Evolutionary conservation across 2,797 vertebrate genomes (phyloP).

Genomic region (Platyrinchus mystaceus): DNA sequence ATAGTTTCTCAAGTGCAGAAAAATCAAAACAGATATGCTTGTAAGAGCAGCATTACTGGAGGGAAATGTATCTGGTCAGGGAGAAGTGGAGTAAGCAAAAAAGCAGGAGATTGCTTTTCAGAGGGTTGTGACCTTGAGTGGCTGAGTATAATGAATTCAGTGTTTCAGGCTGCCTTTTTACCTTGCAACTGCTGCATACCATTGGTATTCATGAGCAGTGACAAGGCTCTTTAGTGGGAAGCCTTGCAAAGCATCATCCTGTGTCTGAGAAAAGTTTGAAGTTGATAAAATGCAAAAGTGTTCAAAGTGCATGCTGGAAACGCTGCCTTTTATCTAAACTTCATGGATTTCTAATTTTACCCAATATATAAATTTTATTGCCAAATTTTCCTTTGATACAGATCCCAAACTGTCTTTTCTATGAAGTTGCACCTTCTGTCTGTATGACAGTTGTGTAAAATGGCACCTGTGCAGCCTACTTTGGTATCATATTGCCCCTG

Average conservation of each 20-base stretch:
- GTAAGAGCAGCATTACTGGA: background rate
- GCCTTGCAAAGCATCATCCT: background rate
- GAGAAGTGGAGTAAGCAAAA: background rate
- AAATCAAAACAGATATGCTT: background rate
- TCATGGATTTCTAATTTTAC: background rate
- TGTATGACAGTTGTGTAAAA: background rate
- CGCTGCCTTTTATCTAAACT: background rate
- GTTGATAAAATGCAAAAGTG: background rate
- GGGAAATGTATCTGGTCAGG: background rate
- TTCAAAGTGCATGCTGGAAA: background rate
- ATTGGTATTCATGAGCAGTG: background rate
- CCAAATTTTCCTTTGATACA: background rate
- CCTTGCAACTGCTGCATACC: constrained; percentile 20
- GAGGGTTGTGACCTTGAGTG: background rate
- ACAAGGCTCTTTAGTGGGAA: background rate
- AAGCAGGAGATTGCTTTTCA: constrained; percentile 23
- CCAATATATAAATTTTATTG: background rate
- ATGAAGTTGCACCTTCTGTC: background rate
- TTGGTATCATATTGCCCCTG: background rate
- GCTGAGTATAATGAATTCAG: constrained; percentile 1
- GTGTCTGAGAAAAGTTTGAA: background rate
- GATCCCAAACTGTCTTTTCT: background rate
- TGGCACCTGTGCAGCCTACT: background rate
- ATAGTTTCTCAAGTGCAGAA: background rate
- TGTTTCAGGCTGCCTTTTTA: constrained; percentile 33